These are phyloP conservation scores for Elgonia sp. DNA, from an alignment of 2,888 invertebrate genomes.

Conservation along the genomic window DNA sequence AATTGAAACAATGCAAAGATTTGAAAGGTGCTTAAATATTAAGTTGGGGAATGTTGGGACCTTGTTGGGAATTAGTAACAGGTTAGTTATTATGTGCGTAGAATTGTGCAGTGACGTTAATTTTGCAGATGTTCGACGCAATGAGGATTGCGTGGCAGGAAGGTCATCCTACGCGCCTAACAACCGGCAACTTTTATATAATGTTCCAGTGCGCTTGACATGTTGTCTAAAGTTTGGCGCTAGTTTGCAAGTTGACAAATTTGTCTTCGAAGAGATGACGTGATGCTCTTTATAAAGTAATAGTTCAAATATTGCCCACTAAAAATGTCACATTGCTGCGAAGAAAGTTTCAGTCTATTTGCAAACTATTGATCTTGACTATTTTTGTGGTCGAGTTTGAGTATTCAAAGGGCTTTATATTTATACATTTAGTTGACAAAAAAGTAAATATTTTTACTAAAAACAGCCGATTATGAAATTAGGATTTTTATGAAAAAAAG, in stretches of 20 bases:
- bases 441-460: no score
- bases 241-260: constrained; percentile 5
- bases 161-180: constrained; percentile 69
- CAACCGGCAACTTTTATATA: constrained; percentile 64
- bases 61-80: constrained; percentile 59
- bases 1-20: neutral
- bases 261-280: neutral
- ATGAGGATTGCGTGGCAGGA: constrained; percentile 65
- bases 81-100: constrained; percentile 55
- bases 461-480: no score
- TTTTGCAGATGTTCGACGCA: constrained; percentile 56
- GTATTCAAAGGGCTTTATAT: no score
- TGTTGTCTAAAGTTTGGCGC: constrained; percentile 47
- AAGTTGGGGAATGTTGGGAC: constrained; percentile 45
- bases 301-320: no score
- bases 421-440: no score
- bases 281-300: neutral
- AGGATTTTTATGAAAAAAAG: no score
- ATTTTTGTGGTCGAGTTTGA: no score
- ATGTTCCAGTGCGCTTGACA: constrained; percentile 39
- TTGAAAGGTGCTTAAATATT: constrained; percentile 35
- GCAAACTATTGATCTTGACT: no score
- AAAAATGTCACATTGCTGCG: no score
- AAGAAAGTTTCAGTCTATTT: no score
- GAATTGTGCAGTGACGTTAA: constrained; percentile 60